Base-by-base conservation (phyloP, 2,113 vertebrate species). In the Emydocephalus ijimae region DNA sequence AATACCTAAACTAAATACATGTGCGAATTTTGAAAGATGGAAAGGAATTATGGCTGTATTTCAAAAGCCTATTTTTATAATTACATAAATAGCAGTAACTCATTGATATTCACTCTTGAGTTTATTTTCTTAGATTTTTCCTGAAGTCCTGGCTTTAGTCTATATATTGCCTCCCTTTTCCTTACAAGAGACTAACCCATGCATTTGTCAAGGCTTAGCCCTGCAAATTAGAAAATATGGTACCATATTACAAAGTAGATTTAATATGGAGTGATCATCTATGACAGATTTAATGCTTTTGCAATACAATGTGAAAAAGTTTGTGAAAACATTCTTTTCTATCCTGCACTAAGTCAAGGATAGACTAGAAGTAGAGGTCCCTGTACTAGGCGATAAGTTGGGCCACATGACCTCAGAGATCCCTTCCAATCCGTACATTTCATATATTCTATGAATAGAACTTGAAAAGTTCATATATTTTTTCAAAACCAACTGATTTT, bases 401-500 rank as follows among this genome's bases (percentile, higher is more conserved):
- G 69, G n/a, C 29, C 14, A 34, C 29, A 34, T 69, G 12, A 34
- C 11, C 12, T 69, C 29, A 15, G 14, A 69, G 29, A 69, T 69
- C 64, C 64, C 14, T 69, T 69, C 64, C 64, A 69, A 69, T 18
- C 29, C 2, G n/a, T 18, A 69, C 64, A 69, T 69, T 69, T 4
- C 1, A 34, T 34, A 14, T 61, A 34, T 34, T 34, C 64, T 69
- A 34, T 34, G 29, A 69, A 69, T 21, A 57, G 56, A 59, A 26
- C 55, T 24, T 59, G 34, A 43, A 43, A 59, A 89, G 39, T 91
- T 43, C 92, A n/a, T 12, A 93, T 29, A 57, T 3, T 88, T 92
- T 88, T 59, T 89, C 54, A 69, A 94, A 23, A 55, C 85, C 74
- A 61, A 94, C 94, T 64, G 94, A 94, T 14, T 89, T 14, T 89